Conservation (phyloP, 2,797 vertebrate species). For the Scarus forsteni region DNA sequence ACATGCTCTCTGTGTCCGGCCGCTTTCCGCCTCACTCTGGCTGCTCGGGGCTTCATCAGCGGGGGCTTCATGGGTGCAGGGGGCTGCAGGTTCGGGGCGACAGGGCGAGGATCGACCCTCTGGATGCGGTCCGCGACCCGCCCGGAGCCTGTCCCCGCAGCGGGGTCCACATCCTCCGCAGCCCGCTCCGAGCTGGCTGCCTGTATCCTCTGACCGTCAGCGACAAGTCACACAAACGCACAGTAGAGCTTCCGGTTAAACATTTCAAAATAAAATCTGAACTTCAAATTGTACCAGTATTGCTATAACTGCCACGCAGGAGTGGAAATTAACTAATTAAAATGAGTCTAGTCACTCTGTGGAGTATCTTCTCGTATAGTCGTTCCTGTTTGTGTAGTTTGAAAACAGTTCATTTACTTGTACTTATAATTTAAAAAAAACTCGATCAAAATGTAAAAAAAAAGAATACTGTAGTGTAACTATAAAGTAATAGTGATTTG, state of each 20-base stretch:
- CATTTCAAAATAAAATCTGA: conserved; percentile 53
- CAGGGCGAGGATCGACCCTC: conserved; percentile 30
- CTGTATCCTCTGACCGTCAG: conserved; percentile 8
- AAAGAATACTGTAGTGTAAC: too few species aligned
- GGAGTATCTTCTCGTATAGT: too few species aligned
- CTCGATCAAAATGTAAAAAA: too few species aligned
- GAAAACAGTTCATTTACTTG: too few species aligned
- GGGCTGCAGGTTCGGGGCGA: conserved; percentile 27
- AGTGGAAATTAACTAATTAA: too few species aligned
- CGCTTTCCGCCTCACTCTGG: conserved; percentile 83
- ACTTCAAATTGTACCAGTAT: too few species aligned
- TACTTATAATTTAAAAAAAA: too few species aligned
- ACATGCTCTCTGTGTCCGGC: conserved; percentile 89
- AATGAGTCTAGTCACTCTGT: too few species aligned
- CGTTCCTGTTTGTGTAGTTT: too few species aligned
- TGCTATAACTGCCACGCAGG: too few species aligned
- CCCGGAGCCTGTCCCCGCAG: conserved; percentile 72
- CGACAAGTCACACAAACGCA: not conserved
- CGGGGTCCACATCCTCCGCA: conserved; percentile 73
- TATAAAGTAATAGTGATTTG: too few species aligned
- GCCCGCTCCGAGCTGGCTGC: conserved; percentile 55
- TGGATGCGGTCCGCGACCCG: conserved; percentile 59
- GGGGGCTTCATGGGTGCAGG: conserved; percentile 78
- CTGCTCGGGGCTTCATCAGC: conserved; percentile 77
- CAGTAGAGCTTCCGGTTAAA: conserved; percentile 4